These are phyloP conservation scores for Stenolophus ochropezus DNA, from an alignment of 2,888 invertebrate species.

Conservation along the genomic window DNA sequence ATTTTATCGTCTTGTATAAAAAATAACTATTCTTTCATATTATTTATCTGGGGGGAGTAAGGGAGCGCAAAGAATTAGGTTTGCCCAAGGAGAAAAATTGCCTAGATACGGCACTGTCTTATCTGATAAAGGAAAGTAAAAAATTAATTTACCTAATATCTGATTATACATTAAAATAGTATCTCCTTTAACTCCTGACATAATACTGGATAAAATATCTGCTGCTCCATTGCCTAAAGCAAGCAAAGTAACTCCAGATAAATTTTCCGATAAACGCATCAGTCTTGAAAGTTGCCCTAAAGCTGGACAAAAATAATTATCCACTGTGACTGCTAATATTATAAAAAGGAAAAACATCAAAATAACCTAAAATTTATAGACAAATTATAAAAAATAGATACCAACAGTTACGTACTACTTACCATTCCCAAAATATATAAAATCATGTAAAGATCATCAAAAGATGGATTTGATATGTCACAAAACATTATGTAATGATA, in stretches of 20 bases:
- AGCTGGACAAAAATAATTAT: slow-evolving; percentile 28
- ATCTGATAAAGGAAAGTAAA: no score
- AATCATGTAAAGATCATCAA: background rate
- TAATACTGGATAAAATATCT: slow-evolving; percentile 6
- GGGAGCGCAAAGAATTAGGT: no score
- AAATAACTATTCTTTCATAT: no score
- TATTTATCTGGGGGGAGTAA: no score
- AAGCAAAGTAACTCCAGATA: slow-evolving; percentile 27
- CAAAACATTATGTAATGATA: slow-evolving; percentile 10
- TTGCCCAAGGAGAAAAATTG: no score
- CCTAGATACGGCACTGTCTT: no score
- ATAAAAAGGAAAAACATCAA: background rate
- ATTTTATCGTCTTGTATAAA: no score
- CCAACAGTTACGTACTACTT: no score
- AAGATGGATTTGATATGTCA: background rate
- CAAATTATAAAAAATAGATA: no score
- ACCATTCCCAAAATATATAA: background rate
- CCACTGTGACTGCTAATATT: slow-evolving; percentile 32
- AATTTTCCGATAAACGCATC: slow-evolving; percentile 10
- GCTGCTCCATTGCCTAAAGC: slow-evolving; percentile 33
- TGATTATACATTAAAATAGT: slow-evolving; percentile 31
- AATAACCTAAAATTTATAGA: background rate
- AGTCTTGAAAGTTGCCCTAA: background rate
- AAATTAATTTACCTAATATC: slow-evolving; percentile 6
- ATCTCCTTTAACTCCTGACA: background rate